Percentiles rank a stretch among this genome's conserved stretches.
These are phyloP conservation scores for Dreissena rostriformis DNA, from an alignment of 1,140 invertebrate species.

Conservation along the genomic window DNA sequence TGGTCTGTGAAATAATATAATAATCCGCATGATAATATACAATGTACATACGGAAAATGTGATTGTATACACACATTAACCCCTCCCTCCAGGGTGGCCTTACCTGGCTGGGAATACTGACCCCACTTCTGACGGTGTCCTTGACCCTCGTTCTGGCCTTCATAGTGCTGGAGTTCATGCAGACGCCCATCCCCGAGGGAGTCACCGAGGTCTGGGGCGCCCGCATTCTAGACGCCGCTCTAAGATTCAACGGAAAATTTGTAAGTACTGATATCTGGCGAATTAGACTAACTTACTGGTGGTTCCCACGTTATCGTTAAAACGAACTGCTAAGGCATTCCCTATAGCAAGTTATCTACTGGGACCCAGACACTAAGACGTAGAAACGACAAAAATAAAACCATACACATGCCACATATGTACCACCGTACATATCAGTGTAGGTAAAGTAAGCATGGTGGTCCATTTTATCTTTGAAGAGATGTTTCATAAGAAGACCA, in stretches of 20 bases:
- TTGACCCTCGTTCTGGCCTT: slow-evolving; percentile 53
- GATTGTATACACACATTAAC: background rate
- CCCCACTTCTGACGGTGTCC: slow-evolving; percentile 32
- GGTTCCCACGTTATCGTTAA: too few species aligned
- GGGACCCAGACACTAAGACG: background rate
- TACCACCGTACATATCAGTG: too few species aligned
- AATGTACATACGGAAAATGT: background rate
- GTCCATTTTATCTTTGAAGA: too few species aligned
- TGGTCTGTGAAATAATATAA: too few species aligned
- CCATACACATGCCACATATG: too few species aligned
- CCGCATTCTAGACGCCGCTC: slow-evolving; percentile 63
- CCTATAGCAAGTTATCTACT: background rate
- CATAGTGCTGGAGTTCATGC: slow-evolving; percentile 64
- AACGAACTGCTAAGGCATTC: too few species aligned
- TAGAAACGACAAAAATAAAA: background rate
- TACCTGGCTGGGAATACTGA: slow-evolving; percentile 27
- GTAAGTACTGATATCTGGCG: slow-evolving; percentile 31
- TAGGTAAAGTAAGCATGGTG: too few species aligned
- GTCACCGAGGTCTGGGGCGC: slow-evolving; percentile 65
- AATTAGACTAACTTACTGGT: too few species aligned
- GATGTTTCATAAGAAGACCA: too few species aligned
- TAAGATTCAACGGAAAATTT: slow-evolving; percentile 61
- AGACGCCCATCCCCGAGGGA: slow-evolving; percentile 65
- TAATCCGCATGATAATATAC: background rate
- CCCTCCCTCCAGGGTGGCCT: slow-evolving; percentile 11